Evolutionary conservation across 2,113 vertebrate genomes (phyloP), one percentile per base, ranked within the genome.

Genomic region (Leptocoma aspasia): DNA sequence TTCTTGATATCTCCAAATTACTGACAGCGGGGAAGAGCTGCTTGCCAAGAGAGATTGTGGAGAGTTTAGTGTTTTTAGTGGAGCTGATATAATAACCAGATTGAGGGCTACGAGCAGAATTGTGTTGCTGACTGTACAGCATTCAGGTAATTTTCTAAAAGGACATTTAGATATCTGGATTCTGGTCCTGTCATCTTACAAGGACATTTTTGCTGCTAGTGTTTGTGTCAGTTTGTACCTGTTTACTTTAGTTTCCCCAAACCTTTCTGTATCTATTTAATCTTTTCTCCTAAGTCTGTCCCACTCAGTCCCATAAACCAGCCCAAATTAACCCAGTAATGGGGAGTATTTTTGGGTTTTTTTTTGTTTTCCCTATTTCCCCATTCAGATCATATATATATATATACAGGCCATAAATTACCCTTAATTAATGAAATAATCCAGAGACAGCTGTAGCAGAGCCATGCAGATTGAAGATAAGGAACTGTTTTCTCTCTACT

Each of bases 81-180:
- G 37, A 68, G 31, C 15, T 96, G 70, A 94, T 94, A 93, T 83
- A 82, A 85, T 41, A 91, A 76, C 20, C 61, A 91, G 61, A 72
- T 50, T 76, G 73, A 79, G 28, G 13, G 9, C 28, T 69, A n/a
- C 1, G 7, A 72, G 70, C 24, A 82, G 65, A 79, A 82, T 52
- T 79, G 7, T 85, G 22, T 75, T 82, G 18, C 35, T 89, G 19
- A 47, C 19, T 71, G 31, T n/a, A 59, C 16, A 60, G 2, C 2
- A 54, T 61, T 52, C 53, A 42, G 15, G 13, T 39, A 52, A 63
- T 82, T 96, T 86, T 70, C 35, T 44, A 49, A 72, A 91, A 66
- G 10, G 27, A 27, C 2, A 1, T 57, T 83, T 84, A 11, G 4
- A 9, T 84, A 37, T 30, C 37, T 82, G 50, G 49, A 82, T 72